A percentile compares a stretch with the other conserved stretches of the same genome.
Conservation (phyloP, 2,113 vertebrate species). For the Pluvialis apricaria region DNA sequence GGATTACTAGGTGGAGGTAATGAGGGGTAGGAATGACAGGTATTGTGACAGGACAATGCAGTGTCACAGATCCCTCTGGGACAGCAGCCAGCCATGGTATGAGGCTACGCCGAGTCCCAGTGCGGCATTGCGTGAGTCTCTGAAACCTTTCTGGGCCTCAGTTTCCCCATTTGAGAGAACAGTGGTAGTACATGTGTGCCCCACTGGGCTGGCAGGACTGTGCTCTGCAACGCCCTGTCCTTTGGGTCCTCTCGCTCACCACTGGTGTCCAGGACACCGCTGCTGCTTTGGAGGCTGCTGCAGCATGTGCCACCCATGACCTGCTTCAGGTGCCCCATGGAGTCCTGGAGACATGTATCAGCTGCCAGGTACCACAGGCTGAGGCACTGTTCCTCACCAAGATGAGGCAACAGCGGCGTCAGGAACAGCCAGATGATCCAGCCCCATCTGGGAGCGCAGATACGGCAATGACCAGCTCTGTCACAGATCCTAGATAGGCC, state of each 20-base stretch:
- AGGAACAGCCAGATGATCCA: not conserved
- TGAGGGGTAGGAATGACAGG: accelerated
- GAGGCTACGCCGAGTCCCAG: accelerated
- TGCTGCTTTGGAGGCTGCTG: not conserved
- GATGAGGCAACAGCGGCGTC: accelerated
- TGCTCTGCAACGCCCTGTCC: not conserved
- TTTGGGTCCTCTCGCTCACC: not conserved
- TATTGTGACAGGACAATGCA: not conserved
- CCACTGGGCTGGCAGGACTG: not conserved
- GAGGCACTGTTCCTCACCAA: not conserved
- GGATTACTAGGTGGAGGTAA: not conserved
- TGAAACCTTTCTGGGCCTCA: not conserved
- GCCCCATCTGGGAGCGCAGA: not conserved
- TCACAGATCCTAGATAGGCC: not conserved
- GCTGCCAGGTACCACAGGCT: not conserved
- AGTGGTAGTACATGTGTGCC: too few species aligned
- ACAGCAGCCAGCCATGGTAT: not conserved
- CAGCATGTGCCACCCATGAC: accelerated
- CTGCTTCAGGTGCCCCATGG: not conserved
- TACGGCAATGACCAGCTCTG: not conserved
- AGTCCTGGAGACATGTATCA: accelerated
- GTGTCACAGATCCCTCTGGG: not conserved
- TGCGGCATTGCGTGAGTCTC: not conserved
- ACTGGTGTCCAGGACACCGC: not conserved
- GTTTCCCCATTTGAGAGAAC: not conserved